Evolutionary conservation across 2,113 vertebrate species (phyloP), one percentile per base, ranked within the genome.

Genomic region (Dasyornis broadbenti): DNA sequence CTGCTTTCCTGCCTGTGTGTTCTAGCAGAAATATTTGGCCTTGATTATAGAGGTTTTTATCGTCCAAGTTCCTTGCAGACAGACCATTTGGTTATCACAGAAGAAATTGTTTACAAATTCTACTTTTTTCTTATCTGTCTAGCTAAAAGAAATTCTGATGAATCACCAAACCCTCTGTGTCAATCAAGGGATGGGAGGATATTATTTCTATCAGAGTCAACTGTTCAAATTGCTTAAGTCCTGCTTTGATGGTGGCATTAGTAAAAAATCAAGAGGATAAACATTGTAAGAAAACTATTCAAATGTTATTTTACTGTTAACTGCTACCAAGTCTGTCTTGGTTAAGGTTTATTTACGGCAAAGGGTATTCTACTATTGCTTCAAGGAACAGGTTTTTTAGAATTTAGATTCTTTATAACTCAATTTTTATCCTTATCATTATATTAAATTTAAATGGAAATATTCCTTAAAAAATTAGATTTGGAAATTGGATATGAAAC

Each of bases 251-350:
- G 65, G 75, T 17, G 31, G 3, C 14, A 72, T 35, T 91, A 44
- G n/a, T 75, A 94, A 96, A 88, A 96, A 92, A 92, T 83, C 50
- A 89, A 79, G 53, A 90, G 24, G 10, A 45, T 22, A 63, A 96
- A 92, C 31, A 33, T 28, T 31, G 50, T 33, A 94, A 92, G 22
- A 70, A 60, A 90, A 65, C n/a, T 66, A 63, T 81, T 80, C 33
- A 89, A 18, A 52, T 53, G 7, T 44, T 86, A 53, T 68, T 91
- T 92, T 85, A n/a, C 54, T 84, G 42, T 75, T 85, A 82, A 75
- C 27, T 94, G 30, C 70, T 89, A 23, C 52, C 44, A 68, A 81
- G 16, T 71, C 52, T 59, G 3, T 50, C 18, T 66, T 84, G 28
- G 8, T 86, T 22, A 63, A 63, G 13, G 2, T 28, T 88, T 82